phyloP scores from a whole-genome alignment of 2,888 invertebrate species.

The Crossocerus cetratus region DNA sequence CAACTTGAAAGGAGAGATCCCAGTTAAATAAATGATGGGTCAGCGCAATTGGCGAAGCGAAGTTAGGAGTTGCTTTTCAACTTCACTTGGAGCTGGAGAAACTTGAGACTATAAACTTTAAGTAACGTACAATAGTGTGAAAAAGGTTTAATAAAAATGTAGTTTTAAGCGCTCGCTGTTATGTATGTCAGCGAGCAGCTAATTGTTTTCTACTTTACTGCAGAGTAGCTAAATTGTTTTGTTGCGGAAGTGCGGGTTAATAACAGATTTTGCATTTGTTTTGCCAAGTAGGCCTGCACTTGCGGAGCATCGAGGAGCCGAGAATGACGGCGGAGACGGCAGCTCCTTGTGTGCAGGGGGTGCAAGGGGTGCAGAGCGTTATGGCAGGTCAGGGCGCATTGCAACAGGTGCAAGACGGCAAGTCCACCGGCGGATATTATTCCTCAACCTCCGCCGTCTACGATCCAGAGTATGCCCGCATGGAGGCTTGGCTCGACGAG shows the following conservation, averaged over 20 bases:
- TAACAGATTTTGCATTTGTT: slow-evolving; percentile 17
- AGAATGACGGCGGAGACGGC: slow-evolving; percentile 83
- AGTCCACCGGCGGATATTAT: slow-evolving; percentile 63
- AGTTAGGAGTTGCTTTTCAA: too few species aligned
- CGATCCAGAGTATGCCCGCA: slow-evolving; percentile 91
- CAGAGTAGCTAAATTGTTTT: background rate
- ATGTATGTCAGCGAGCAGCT: too few species aligned
- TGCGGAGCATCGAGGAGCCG: slow-evolving; percentile 91
- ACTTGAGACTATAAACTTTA: too few species aligned
- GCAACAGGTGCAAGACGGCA: slow-evolving; percentile 68
- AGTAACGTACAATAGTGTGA: too few species aligned
- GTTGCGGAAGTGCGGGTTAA: background rate
- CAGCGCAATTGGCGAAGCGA: too few species aligned
- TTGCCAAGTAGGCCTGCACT: slow-evolving; percentile 84
- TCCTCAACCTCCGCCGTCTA: slow-evolving; percentile 78
- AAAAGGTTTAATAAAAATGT: too few species aligned
- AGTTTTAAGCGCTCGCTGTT: too few species aligned
- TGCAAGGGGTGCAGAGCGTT: slow-evolving; percentile 80
- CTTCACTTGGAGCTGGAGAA: too few species aligned
- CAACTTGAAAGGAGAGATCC: too few species aligned
- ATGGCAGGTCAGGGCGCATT: slow-evolving; percentile 65
- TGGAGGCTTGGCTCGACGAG: slow-evolving; percentile 97
- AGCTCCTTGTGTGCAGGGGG: slow-evolving; percentile 82
- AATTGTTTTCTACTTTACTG: too few species aligned
- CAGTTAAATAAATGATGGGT: too few species aligned